A percentile compares a stretch with the other conserved stretches of the same genome.
Evolutionary conservation across 2,113 vertebrate species (phyloP).

Genomic region (Solenodon paradoxus): DNA sequence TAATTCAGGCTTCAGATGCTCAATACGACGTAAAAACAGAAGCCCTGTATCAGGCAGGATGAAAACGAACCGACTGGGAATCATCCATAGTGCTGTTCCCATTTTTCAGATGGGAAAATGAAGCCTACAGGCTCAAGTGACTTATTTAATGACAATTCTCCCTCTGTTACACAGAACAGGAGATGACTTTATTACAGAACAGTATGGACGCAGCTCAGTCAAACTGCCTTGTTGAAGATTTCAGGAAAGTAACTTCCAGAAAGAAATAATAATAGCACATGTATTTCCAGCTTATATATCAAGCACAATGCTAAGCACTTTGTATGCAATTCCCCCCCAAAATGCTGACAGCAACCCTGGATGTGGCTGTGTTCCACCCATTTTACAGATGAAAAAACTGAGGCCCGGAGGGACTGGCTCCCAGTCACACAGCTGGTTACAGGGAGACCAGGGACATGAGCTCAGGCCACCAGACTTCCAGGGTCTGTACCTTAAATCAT

Average conservation of each 20-base stretch:
- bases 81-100: no score
- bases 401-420: background rate
- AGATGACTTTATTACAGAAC: background rate
- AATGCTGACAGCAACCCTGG: background rate
- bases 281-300: background rate
- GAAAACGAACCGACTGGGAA: background rate
- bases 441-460: fast-evolving
- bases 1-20: constrained; percentile 23
- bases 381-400: background rate
- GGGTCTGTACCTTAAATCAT: background rate
- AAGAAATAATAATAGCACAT: no score
- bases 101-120: background rate
- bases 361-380: background rate
- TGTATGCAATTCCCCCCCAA: background rate
- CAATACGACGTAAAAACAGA: background rate
- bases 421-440: background rate
- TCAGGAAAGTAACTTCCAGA: background rate
- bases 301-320: background rate
- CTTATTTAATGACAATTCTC: no score
- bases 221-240: background rate
- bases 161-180: background rate
- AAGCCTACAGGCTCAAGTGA: no score
- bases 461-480: no score
- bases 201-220: no score
- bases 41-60: background rate